A percentile compares a stretch with the other conserved stretches of the same genome.
phyloP scores from a whole-genome alignment of 2,888 invertebrate genomes.

The Villa cingulata region DNA sequence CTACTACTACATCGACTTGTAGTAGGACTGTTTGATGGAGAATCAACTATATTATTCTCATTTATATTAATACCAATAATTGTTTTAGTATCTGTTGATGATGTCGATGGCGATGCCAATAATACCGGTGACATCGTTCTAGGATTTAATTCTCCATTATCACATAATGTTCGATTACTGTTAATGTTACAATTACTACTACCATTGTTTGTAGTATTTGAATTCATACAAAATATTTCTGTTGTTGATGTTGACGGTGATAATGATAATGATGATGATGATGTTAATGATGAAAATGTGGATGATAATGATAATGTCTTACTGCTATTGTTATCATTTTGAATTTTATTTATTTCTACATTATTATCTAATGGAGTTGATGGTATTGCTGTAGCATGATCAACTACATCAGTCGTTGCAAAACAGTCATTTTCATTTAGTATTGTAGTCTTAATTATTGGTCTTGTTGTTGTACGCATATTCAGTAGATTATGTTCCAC shows the following conservation, averaged over 20 bases:
- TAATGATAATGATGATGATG: slow-evolving; percentile 23
- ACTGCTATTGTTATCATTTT: slow-evolving; percentile 5
- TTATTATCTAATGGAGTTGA: slow-evolving; percentile 1
- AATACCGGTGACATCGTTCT: too few species aligned
- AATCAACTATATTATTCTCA: not conserved
- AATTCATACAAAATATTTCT: slow-evolving; percentile 11
- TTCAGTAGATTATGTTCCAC: slow-evolving; percentile 12
- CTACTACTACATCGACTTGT: slow-evolving; percentile 19
- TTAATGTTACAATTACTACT: slow-evolving; percentile 1
- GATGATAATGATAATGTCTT: slow-evolving; percentile 3
- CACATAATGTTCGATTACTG: not conserved
- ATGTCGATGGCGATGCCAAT: too few species aligned
- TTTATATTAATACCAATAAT: not conserved
- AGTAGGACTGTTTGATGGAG: slow-evolving; percentile 20
- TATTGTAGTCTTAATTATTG: slow-evolving; percentile 7
- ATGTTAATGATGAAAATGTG: slow-evolving; percentile 3
- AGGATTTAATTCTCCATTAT: not conserved
- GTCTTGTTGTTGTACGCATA: slow-evolving; percentile 2
- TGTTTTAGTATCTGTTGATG: too few species aligned
- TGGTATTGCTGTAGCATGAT: not conserved
- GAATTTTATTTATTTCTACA: slow-evolving; percentile 2
- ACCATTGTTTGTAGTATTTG: slow-evolving; percentile 1
- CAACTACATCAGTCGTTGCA: slow-evolving; percentile 7
- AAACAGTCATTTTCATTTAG: slow-evolving; percentile 8
- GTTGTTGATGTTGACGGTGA: slow-evolving; percentile 28